Evolutionary conservation across 2,113 vertebrate species (phyloP).

Genomic region (Prolemur simus): DNA sequence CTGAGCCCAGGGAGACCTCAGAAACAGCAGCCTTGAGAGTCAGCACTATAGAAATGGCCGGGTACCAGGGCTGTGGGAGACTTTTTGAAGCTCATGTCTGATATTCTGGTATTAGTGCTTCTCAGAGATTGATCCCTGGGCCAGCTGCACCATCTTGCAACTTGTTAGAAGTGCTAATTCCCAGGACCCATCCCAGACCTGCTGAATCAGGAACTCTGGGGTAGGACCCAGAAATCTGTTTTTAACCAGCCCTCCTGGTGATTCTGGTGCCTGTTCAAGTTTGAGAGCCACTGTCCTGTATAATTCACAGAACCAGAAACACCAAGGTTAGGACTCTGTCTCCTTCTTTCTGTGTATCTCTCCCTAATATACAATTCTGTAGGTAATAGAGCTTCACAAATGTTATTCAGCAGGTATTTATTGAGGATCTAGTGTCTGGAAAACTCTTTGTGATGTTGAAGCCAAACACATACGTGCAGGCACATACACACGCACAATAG

Average conservation of each 20-base stretch:
- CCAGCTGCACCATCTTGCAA: background rate
- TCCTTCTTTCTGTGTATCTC: background rate
- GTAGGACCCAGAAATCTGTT: background rate
- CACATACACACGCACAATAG: background rate
- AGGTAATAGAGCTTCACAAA: background rate
- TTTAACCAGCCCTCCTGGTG: background rate
- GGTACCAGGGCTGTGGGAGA: background rate
- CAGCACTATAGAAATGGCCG: background rate
- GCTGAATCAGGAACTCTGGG: too few species aligned
- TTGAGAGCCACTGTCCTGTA: background rate
- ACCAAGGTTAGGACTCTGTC: background rate
- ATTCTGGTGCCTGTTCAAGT: background rate
- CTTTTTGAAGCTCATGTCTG: background rate
- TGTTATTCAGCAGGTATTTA: background rate
- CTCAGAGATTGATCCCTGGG: background rate
- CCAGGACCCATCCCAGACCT: background rate
- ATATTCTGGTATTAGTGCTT: background rate
- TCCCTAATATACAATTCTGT: background rate
- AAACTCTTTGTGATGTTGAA: background rate
- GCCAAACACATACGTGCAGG: background rate
- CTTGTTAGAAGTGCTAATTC: background rate
- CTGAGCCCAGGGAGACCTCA: background rate
- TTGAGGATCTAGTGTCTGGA: background rate
- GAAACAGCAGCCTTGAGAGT: background rate
- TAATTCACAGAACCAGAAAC: background rate